Evolutionary conservation across 1,140 invertebrate genomes (phyloP), one percentile per base, ranked within the genome.

Genomic region (Glossosoma conforme): DNA sequence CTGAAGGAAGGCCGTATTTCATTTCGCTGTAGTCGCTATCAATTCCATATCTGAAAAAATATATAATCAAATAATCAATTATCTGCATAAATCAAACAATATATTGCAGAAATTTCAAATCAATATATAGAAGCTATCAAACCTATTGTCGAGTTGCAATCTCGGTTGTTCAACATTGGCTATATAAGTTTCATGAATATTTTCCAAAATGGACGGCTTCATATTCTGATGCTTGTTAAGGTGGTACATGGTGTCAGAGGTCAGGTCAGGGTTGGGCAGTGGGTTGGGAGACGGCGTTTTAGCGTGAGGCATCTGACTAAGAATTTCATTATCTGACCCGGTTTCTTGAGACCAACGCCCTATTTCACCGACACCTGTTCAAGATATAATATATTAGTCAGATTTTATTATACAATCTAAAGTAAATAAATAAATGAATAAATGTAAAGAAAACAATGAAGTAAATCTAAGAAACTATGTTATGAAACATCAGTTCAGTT

Each of bases 261-360:
- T 81, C 15, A 83, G 72, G 61, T 87, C 85, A 0, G 84, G 85
- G 68, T 85, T 84, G 30, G 85, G 84, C 46, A 87, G 62, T 0
- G 84, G 84, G 60, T 85, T 84, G 0, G 85, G 85, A 3, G 84
- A 87, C 5, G 76, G 77, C 2, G 78, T 81, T 61, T 82, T 81
- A 30, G 82, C 79, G 8, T 81, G 81, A 3, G 70, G 68, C 3
- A 64, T 63, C 2, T 54, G 47, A 42, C 67, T 68, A 49, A 74
- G 64, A 18, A 75, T 71, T 58, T 86, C 85, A 61, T 85, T 86
- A 59, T 87, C 85, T 0, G 85, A 86, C 2, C 79, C 84, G 0
- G 85, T 87, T 56, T 85, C 85, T 45, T 84, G 84, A 0, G 85
- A 87, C 86, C 86, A 88, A 25, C 86, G 77, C 22, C 83, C 84